Conservation (phyloP, 2,888 invertebrate species). For the Trimorus sp. region DNA sequence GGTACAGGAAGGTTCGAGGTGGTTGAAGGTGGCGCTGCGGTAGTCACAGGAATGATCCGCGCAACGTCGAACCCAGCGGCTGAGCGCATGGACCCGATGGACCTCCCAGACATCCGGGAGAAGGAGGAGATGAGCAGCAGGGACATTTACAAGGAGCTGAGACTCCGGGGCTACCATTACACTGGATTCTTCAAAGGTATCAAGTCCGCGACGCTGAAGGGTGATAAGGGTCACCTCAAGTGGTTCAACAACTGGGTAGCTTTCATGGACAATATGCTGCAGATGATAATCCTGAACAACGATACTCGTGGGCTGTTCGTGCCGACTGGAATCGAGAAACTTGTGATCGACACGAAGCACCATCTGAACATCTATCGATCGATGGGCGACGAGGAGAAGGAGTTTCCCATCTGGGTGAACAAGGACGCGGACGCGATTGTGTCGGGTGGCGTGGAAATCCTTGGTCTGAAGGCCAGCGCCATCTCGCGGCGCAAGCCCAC, state of each 20-base stretch:
- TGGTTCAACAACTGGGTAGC: constrained; percentile 87
- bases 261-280: constrained; percentile 87
- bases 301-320: constrained; percentile 82
- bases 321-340: constrained; percentile 84
- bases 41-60: constrained; percentile 87
- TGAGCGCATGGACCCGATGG: constrained; percentile 72
- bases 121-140: constrained; percentile 74
- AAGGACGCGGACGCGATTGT: constrained; percentile 79
- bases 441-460: constrained; percentile 84
- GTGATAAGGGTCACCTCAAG: constrained; percentile 76
- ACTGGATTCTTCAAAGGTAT: constrained; percentile 83
- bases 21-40: constrained; percentile 86
- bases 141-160: constrained; percentile 82
- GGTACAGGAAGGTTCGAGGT: constrained; percentile 83
- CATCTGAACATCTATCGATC: constrained; percentile 76
- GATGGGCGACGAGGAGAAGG: constrained; percentile 70
- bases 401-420: constrained; percentile 79
- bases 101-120: constrained; percentile 67
- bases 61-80: constrained; percentile 82
- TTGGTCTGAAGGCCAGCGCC: constrained; percentile 83
- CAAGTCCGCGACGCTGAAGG: constrained; percentile 81
- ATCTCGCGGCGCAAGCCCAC: constrained; percentile 83
- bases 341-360: constrained; percentile 83
- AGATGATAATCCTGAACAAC: constrained; percentile 83
- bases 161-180: constrained; percentile 84